Evolutionary conservation across 2,113 vertebrate genomes (phyloP), one percentile per base, ranked within the genome.

Genomic region (Pelmatolapia mariae): DNA sequence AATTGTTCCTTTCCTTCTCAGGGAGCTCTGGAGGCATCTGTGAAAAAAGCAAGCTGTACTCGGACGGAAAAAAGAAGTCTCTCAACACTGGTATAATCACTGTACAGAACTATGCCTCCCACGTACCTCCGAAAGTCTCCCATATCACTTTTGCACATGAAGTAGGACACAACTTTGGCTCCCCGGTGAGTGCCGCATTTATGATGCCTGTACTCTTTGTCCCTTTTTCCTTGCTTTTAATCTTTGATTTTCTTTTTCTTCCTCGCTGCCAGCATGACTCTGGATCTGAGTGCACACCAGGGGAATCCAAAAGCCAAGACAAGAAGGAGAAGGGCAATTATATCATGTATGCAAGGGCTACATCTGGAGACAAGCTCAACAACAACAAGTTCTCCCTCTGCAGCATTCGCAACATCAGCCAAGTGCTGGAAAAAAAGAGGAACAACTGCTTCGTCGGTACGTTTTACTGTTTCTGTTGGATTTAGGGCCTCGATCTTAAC

Each of bases 141-240:
- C 99, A 99, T 87, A 99, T 99, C 90, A 99, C 99, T 71, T 99
- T 99, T 93, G 99, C 99, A 50, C 98, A 99, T 89, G 99, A 99
- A 95, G 98, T 99, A 81, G 99, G 99, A 82, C 99, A 99, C 96
- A 99, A 99, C 95, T 99, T 99, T 92, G 99, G 99, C 80, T 99
- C 99, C 76, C 99, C 98, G 92, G 99, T 99, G 96, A 98, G 99
- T 80, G 40, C 18, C 8, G 43, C 31, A 57, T 87, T 91, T 56
- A 89, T 79, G 18, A 38, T 40, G 43, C 68, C 22, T 8, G 4
- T 36, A 36, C 61, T 22, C 43, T 83, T 78, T 68, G 47, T 89
- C 71, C 61, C 22, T 61, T 78, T 47, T 16, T 84, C 57, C 40
- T 68, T 68, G 33, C 40, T 66, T 85, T 80, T 86, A 85, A 91